Evolutionary conservation across 1,140 invertebrate species (phyloP).

Genomic region (Phocides pigmalion): DNA sequence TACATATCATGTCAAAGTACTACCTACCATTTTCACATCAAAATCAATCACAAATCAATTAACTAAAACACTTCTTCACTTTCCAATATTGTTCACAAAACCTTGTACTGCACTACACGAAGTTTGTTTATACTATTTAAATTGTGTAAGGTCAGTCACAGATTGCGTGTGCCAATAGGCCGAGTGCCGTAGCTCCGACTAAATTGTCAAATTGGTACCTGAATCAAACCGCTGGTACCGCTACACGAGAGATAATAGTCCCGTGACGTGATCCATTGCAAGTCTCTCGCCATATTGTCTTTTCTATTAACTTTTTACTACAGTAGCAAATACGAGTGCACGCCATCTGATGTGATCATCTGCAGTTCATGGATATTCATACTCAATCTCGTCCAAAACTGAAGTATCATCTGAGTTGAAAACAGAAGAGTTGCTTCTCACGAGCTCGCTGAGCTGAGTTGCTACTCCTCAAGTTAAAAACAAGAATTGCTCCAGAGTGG

Average conservation of each 20-base stretch:
- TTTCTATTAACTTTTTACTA: no score
- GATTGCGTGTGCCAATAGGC: conserved; percentile 45
- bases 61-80: conserved; percentile 15
- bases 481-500: no score
- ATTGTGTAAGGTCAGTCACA: conserved; percentile 51
- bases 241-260: conserved; percentile 50
- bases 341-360: no score
- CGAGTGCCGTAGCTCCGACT: conserved; percentile 57
- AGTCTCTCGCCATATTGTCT: no score
- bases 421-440: no score
- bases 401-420: no score
- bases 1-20: no score
- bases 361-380: no score
- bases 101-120: conserved; percentile 6
- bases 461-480: no score
- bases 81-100: conserved; percentile 14
- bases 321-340: no score
- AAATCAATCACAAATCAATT: neutral
- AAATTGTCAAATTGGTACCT: conserved; percentile 67
- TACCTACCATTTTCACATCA: conserved; percentile 11
- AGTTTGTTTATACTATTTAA: conserved; percentile 36
- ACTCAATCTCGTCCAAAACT: no score
- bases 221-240: conserved; percentile 64
- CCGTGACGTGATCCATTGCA: conserved; percentile 42
- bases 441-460: no score